Evolutionary conservation across 2,797 vertebrate species (phyloP).

Genomic region (Fringilla coelebs): DNA sequence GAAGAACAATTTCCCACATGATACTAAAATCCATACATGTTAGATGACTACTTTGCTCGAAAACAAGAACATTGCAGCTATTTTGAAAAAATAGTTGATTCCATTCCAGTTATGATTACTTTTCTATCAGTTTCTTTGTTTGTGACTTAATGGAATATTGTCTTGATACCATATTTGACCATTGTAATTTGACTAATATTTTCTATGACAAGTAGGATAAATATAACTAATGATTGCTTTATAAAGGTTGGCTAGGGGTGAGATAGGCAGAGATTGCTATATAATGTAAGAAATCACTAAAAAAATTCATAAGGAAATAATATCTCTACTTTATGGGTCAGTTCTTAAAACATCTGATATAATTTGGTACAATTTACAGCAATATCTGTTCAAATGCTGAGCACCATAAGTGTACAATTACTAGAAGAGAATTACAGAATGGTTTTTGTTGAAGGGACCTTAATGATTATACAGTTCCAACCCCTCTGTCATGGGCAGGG

Average conservation of each 20-base stretch:
- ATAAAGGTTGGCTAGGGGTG: neutral
- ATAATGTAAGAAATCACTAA: neutral
- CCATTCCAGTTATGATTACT: neutral
- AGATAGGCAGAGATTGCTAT: neutral
- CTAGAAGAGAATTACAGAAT: neutral
- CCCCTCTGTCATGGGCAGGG: neutral
- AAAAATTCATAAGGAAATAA: neutral
- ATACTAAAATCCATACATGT: neutral
- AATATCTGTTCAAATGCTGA: neutral
- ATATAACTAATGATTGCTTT: neutral
- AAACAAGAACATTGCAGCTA: neutral
- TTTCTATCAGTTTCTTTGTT: neutral
- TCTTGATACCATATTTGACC: neutral
- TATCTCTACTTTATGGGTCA: neutral
- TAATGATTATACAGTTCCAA: neutral
- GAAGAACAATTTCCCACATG: neutral
- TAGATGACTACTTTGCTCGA: neutral
- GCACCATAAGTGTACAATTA: neutral
- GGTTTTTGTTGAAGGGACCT: neutral
- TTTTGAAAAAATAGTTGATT: neutral
- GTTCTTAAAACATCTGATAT: neutral
- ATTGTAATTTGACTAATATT: neutral
- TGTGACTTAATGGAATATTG: neutral
- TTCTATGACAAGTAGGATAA: neutral
- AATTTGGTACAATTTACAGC: neutral